Conservation (phyloP, 1,140 invertebrate genomes). For the Ridgeia piscesae region DNA sequence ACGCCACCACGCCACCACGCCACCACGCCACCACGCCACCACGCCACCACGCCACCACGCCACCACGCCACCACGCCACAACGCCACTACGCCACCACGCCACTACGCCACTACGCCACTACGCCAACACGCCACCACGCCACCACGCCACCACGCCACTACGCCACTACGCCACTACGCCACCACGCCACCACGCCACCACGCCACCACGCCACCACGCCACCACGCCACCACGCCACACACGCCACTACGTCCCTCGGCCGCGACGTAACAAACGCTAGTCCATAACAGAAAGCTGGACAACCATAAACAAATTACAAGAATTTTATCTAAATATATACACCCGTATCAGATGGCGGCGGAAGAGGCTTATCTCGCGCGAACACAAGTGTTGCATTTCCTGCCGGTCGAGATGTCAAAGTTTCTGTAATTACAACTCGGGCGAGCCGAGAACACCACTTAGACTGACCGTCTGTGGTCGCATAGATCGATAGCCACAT, state of each 20-base stretch:
- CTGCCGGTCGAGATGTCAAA: not conserved
- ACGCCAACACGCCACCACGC: not conserved
- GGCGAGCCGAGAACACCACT: not conserved
- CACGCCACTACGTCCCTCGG: not conserved
- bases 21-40: too few species aligned
- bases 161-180: not conserved
- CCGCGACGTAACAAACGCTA: not conserved
- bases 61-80: not conserved
- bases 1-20: not conserved
- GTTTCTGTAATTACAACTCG: slow-evolving; percentile 1
- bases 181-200: not conserved
- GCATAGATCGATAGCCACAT: not conserved
- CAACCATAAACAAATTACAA: not conserved
- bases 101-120: not conserved
- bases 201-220: too few species aligned
- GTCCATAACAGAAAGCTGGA: not conserved
- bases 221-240: too few species aligned
- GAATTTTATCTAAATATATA: not conserved
- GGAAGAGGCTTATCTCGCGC: not conserved
- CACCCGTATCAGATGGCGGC: not conserved
- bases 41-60: not conserved
- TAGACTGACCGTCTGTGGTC: not conserved
- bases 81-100: too few species aligned
- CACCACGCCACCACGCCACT: too few species aligned
- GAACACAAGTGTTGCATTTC: not conserved